Percentiles rank a stretch among this genome's conserved stretches.
phyloP scores from a whole-genome alignment of 2,888 invertebrate genomes.

The Agrotis puta region DNA sequence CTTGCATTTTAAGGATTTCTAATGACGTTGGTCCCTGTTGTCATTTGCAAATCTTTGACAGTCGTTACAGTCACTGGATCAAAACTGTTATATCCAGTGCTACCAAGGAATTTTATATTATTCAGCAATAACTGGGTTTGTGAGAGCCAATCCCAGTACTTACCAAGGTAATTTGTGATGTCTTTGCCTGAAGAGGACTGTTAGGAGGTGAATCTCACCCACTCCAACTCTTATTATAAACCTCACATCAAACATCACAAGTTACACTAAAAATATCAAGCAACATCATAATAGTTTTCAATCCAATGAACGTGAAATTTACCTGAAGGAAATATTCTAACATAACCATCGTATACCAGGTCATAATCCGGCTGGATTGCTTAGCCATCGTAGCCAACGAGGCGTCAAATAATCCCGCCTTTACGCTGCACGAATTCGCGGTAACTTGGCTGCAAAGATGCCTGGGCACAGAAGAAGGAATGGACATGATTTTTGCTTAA shows the following conservation, averaged over 20 bases:
- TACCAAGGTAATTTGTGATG: no score
- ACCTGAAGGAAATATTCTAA: slow-evolving; percentile 44
- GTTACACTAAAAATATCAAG: background rate
- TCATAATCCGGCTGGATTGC: slow-evolving; percentile 65
- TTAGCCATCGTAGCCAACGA: slow-evolving; percentile 68
- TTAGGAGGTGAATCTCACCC: no score
- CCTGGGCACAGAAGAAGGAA: slow-evolving; percentile 8
- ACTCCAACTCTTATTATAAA: no score
- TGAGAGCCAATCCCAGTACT: no score
- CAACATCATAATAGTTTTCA: slow-evolving; percentile 14
- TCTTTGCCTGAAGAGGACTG: no score
- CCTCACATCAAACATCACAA: no score
- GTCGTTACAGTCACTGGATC: no score
- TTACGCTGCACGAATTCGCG: slow-evolving; percentile 65
- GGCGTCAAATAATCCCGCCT: slow-evolving; percentile 73
- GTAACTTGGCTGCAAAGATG: slow-evolving; percentile 65
- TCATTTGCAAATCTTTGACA: no score
- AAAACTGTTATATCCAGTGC: no score
- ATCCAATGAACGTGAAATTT: slow-evolving; percentile 25
- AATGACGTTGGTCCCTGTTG: no score
- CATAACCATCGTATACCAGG: slow-evolving; percentile 45
- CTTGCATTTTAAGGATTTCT: background rate
- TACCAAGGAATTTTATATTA: no score
- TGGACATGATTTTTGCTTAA: slow-evolving; percentile 11
- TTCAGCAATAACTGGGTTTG: no score